Evolutionary conservation across 2,113 vertebrate species (phyloP), one percentile per base, ranked within the genome.

Genomic region (Cololabis saira): DNA sequence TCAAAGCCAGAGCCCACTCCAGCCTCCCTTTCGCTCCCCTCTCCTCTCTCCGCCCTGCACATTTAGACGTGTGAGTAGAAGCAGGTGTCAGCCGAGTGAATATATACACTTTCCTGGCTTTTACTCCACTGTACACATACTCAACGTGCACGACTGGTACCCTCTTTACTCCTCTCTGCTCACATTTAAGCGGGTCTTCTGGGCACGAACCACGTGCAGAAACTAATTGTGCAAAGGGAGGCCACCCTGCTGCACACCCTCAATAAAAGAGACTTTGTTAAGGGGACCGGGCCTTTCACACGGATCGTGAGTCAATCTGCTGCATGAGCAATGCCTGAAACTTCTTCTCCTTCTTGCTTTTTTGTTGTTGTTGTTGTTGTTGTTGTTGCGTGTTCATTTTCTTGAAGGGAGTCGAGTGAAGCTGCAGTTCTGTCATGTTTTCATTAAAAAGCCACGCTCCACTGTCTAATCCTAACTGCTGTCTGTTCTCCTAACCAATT

Each of bases 391-490:
- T 54, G 54, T 40, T 82, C 59, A 42, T 78, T 78, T 81, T 80
- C 57, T 53, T 50, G 60, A 66, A 69, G 56, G 22, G 65, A 61
- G 74, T 61, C 2, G 80, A 24, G 61, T 62, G 80, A 53, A 76
- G 71, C 69, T 2, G 30, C 62, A 12, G 77, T 83, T 80, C 77
- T 83, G 87, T 91, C 87, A 87, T 90, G 82, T 89, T 91, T 92
- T 93, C 92, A 92, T 93, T 93, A 93, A 92, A 94, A 93, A 92
- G 88, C 87, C 86, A 93, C 91, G 91, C 91, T 93, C 89, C 84
- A 82, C 83, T 90, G 89, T 94, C 91, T 92, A 89, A 88, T 91
- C 89, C 86, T 76, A 85, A 88, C 90, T 85, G 86, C 85, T 71
- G 83, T 80, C 78, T 67, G 74, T 70, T 66, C 65, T 80, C 79